phyloP scores from a whole-genome alignment of 2,113 vertebrate species.

The Hippocampus comes region DNA sequence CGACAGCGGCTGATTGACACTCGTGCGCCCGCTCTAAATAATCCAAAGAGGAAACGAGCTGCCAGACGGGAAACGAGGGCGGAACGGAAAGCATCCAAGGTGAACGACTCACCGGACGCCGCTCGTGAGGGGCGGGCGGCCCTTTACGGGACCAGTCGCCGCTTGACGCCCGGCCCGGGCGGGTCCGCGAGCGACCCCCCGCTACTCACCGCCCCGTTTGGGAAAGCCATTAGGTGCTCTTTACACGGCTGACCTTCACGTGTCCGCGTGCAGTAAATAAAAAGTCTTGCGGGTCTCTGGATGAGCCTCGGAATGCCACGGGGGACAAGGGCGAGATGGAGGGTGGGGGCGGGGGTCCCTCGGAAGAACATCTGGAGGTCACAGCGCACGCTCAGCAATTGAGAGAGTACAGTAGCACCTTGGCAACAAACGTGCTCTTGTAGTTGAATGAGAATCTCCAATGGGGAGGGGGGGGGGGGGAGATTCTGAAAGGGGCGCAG shows the following conservation, averaged over 20 bases:
- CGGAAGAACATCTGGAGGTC: conserved; percentile 1
- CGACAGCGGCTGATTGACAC: conserved; percentile 55
- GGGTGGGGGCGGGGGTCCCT: background rate
- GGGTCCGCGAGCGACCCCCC: no score
- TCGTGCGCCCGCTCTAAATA: conserved; percentile 64
- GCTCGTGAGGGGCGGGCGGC: conserved; percentile 63
- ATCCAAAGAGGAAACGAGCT: conserved; percentile 58
- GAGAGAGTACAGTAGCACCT: background rate
- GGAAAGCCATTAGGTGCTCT: conserved; percentile 71
- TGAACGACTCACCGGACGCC: conserved; percentile 72
- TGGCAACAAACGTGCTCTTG: background rate
- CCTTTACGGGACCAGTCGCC: conserved; percentile 64
- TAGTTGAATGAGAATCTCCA: background rate
- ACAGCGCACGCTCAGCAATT: background rate
- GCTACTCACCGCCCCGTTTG: conserved; percentile 52
- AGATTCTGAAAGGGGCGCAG: background rate
- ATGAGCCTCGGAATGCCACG: conserved; percentile 36
- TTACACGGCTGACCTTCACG: conserved; percentile 72
- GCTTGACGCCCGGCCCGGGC: conserved; percentile 14
- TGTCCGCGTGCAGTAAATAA: conserved; percentile 77
- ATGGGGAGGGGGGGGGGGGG: no score
- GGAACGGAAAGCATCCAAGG: conserved; percentile 76
- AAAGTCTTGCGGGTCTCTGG: conserved; percentile 41
- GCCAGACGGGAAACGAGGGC: conserved; percentile 71
- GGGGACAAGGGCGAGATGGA: conserved; percentile 14